Percentiles rank a stretch among this genome's conserved stretches.
These are phyloP conservation scores for Amniataba percoides DNA, from an alignment of 2,797 vertebrate genomes.

Conservation along the genomic window DNA sequence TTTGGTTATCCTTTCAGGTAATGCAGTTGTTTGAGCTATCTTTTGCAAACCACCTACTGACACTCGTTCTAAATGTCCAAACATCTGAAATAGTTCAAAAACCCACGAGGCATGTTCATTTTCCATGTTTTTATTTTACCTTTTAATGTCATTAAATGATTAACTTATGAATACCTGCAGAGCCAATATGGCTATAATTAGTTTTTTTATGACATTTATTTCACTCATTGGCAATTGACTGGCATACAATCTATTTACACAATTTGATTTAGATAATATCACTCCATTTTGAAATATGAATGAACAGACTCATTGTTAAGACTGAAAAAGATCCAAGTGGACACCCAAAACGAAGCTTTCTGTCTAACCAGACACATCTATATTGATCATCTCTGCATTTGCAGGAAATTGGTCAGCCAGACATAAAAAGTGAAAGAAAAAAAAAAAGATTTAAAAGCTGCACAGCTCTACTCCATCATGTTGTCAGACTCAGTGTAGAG, in stretches of 20 bases:
- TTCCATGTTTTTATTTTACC: background rate
- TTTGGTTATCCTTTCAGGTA: conserved; percentile 98
- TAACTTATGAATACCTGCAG: background rate
- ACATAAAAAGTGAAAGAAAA: background rate
- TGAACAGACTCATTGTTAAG: background rate
- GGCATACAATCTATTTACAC: too few species aligned
- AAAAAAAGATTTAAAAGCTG: conserved; percentile 24
- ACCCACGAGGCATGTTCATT: fast-evolving
- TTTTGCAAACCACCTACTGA: background rate
- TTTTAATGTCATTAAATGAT: background rate
- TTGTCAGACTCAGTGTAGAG: conserved; percentile 12
- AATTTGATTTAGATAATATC: background rate
- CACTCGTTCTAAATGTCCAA: background rate
- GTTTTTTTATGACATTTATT: background rate
- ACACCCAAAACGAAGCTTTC: background rate
- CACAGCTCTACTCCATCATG: conserved; percentile 18
- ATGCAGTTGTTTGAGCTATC: conserved; percentile 27
- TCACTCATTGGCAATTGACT: background rate
- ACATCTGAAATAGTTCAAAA: background rate
- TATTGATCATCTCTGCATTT: conserved; percentile 10
- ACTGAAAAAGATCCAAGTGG: background rate
- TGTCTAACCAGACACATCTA: background rate
- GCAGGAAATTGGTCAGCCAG: conserved; percentile 6
- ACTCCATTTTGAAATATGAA: background rate
- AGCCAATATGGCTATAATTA: background rate